These are phyloP conservation scores for Laterallus jamaicensis DNA, from an alignment of 2,113 vertebrate species.

Conservation along the genomic window DNA sequence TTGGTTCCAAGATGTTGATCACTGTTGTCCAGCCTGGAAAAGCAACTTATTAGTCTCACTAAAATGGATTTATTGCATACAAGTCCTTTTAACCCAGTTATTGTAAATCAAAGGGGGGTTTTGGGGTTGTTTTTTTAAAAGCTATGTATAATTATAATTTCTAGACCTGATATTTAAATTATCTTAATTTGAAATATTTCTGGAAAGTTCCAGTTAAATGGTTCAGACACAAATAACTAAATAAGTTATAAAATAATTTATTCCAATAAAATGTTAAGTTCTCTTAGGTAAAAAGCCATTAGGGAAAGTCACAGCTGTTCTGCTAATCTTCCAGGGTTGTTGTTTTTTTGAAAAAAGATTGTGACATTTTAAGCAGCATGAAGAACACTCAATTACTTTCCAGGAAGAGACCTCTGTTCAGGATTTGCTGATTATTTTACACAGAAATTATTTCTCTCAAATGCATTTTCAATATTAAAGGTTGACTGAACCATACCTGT, in stretches of 20 bases:
- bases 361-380: not conserved
- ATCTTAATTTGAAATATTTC: not conserved
- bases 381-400: not conserved
- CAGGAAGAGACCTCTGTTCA: not conserved
- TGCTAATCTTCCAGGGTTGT: not conserved
- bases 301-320: not conserved
- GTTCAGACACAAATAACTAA: not conserved
- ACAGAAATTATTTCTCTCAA: not conserved
- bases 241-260: not conserved
- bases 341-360: not conserved
- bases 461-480: not conserved
- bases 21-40: not conserved
- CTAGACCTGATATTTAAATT: not conserved
- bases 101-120: not conserved
- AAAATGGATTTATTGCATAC: not conserved
- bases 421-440: not conserved
- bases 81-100: not conserved
- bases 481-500: not conserved
- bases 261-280: not conserved
- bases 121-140: not conserved
- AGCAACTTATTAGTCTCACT: not conserved
- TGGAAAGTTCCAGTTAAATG: not conserved
- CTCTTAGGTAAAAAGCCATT: not conserved
- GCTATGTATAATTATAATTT: not conserved
- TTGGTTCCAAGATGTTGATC: conserved; percentile 16